Conservation (phyloP, 2,113 vertebrate species). For the Tenebrosternarchus preto region DNA sequence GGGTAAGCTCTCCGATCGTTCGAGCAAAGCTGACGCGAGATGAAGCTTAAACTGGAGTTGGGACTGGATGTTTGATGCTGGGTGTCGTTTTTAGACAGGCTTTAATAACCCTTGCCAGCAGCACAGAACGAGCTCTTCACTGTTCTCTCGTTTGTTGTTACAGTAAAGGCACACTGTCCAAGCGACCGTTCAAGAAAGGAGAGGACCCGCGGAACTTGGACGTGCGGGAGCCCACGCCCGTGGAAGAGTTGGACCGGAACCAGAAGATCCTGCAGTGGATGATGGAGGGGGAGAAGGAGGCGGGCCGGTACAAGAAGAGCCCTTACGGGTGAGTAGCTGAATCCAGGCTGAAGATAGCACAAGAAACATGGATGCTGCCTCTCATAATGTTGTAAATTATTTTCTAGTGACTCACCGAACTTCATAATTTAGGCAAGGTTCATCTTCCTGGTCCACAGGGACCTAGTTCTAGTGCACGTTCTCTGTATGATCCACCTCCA, state of each 20-base stretch:
- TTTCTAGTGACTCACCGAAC: too few species aligned
- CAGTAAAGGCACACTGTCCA: constrained; percentile 77
- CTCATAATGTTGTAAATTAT: not conserved
- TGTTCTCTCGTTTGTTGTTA: constrained; percentile 62
- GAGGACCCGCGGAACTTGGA: constrained; percentile 70
- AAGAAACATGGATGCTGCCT: too few species aligned
- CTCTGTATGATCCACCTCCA: too few species aligned
- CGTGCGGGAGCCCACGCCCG: constrained; percentile 65
- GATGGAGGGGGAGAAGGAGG: constrained; percentile 88
- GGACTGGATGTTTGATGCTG: too few species aligned
- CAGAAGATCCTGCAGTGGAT: constrained; percentile 91
- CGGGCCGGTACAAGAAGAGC: constrained; percentile 79
- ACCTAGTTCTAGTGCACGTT: too few species aligned
- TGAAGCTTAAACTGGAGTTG: not conserved
- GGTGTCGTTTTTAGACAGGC: not conserved
- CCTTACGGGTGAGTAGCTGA: constrained; percentile 77
- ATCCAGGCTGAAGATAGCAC: too few species aligned
- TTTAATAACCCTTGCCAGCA: not conserved
- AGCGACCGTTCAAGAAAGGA: constrained; percentile 79
- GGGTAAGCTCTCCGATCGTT: constrained; percentile 66
- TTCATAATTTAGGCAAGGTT: too few species aligned
- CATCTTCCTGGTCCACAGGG: too few species aligned
- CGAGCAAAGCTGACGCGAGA: not conserved
- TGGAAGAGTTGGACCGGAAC: constrained; percentile 81
- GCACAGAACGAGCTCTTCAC: not conserved